Base-by-base conservation (phyloP, 1,140 invertebrate species). In the Camponotus floridanus region DNA sequence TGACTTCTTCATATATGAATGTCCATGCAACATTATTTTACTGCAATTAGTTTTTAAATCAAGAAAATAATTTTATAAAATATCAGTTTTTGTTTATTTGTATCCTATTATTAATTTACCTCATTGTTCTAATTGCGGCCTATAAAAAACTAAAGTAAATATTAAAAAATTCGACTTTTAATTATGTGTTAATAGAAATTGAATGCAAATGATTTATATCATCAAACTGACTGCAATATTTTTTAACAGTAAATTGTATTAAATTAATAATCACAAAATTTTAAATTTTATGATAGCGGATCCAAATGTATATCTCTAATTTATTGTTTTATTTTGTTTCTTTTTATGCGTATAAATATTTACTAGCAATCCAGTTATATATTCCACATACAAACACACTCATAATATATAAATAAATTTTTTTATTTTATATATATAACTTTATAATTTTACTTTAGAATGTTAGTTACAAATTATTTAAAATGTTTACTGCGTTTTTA, bases 391-490 rank as follows among this genome's bases (percentile, higher is more conserved):
- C 26, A 26, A 26, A 26, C 26, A 26, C 26, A 26, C 26, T 26
- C 26, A 26, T 1, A 26, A 26, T 26, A 51, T 31, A 67, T 59
- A 15, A 2, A 65, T 57, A 68, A 68, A 39, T 59, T 70, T 13
- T 68, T 68, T 68, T 26, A 26, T 26, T 26, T 26, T 26, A 26
- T 26, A 26, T 26, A 26, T 42, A 7, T 26, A 3, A 57, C n/a
- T 42, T 18, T 6, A 6, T 80, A 39, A 70, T 70, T 57, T 26
- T 18, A 15, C 5, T 68, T n/a, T 64, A 76, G 42, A 76, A 65
- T 31, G 21, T 80, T 26, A 80, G 61, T 45, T 33, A 33, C 36
- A 80, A 70, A 70, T 80, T 80, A 80, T 70, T 80, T 70, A 36
- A 80, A 57, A 21, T 70, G 62, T 80, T 70, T 6, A 57, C 36